Evolutionary conservation across 1,140 invertebrate species (phyloP).

Genomic region (Samia ricini): DNA sequence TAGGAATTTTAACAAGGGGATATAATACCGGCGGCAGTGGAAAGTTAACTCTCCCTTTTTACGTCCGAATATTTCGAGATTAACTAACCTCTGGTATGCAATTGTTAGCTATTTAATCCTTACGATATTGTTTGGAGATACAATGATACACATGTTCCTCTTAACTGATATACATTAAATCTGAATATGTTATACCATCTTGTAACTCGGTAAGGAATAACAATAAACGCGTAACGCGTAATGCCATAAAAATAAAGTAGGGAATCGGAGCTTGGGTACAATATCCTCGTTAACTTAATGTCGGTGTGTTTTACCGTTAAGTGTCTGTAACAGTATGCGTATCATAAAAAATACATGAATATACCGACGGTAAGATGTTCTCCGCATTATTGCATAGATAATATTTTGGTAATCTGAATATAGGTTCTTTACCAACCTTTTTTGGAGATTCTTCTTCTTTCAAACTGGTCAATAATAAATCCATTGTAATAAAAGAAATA

Average conservation of each 20-base stretch:
- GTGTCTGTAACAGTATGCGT: background rate
- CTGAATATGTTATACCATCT: background rate
- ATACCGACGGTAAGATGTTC: background rate
- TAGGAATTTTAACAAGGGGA: too few relatives aligned
- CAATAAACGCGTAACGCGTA: background rate
- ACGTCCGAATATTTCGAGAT: too few relatives aligned
- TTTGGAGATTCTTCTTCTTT: background rate
- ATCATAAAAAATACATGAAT: background rate
- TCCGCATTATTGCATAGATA: background rate
- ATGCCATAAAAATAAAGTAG: background rate
- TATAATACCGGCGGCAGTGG: too few relatives aligned
- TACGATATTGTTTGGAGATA: too few relatives aligned
- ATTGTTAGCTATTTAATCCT: too few relatives aligned
- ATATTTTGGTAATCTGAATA: background rate
- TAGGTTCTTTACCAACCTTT: background rate
- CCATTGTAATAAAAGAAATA: too few relatives aligned
- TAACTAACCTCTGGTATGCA: too few relatives aligned
- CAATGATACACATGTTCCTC: too few relatives aligned
- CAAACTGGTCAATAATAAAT: background rate
- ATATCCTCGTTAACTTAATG: background rate
- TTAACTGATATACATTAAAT: background rate
- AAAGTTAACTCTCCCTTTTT: too few relatives aligned
- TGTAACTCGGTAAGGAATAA: background rate
- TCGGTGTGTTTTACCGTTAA: background rate
- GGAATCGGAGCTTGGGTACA: background rate